Evolutionary conservation across 1,140 invertebrate genomes (phyloP).

Genomic region (Leptonema lineaticorne): DNA sequence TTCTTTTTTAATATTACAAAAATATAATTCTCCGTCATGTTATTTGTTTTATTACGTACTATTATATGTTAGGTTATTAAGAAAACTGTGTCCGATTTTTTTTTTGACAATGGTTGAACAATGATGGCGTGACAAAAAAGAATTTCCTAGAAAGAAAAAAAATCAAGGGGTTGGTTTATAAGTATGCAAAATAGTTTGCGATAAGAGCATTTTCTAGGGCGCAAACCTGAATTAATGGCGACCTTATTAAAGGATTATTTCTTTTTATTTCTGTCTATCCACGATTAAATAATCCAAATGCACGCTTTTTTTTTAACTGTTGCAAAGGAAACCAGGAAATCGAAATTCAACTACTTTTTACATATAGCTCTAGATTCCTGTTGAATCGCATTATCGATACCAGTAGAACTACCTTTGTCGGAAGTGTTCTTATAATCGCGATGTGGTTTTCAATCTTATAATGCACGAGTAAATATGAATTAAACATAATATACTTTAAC

Average conservation of each 20-base stretch:
- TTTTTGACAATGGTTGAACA: slow-evolving; percentile 8
- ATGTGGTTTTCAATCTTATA: slow-evolving; percentile 3
- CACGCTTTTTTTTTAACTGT: too few species aligned
- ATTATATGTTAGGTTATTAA: too few species aligned
- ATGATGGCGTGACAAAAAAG: slow-evolving; percentile 33
- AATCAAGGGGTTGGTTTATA: slow-evolving; percentile 32
- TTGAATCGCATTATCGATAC: slow-evolving; percentile 6
- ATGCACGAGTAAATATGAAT: neutral
- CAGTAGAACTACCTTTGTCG: neutral
- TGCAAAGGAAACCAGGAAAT: too few species aligned
- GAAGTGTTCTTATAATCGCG: neutral
- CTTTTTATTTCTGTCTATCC: too few species aligned
- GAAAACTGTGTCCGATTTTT: neutral
- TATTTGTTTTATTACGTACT: neutral
- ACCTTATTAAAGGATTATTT: neutral
- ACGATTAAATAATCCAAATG: too few species aligned
- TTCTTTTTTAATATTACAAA: too few species aligned
- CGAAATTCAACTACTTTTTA: too few species aligned
- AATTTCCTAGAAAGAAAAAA: slow-evolving; percentile 35
- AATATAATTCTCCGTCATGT: neutral
- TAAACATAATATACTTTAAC: too few species aligned
- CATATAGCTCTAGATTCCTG: too few species aligned
- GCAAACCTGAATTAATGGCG: neutral
- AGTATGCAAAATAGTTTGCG: slow-evolving; percentile 32
- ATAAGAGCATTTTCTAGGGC: slow-evolving; percentile 34